Base-by-base conservation (phyloP, 2,113 vertebrate genomes). In the Clarias macrocephalus region DNA sequence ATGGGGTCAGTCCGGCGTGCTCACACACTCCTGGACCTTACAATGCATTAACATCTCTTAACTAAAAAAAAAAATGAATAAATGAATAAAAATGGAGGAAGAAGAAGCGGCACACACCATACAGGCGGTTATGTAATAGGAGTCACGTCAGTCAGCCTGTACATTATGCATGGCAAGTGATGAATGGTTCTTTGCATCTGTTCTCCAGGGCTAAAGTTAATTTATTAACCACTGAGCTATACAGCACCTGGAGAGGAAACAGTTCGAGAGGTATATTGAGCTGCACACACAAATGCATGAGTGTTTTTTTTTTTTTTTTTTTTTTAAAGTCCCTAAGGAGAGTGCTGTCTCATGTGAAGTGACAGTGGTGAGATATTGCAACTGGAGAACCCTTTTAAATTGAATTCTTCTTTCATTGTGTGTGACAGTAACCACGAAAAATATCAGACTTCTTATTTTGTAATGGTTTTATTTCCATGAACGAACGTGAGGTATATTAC, bases 141-240 rank as follows among this genome's bases (percentile, higher is more conserved):
- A 23, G 62, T 37, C 54, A 75, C 59, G 15, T 54, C 62, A 75
- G 85, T 86, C 85, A 80, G 73, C 77, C 48, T 83, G 70, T 89
- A 80, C 82, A 87, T 82, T 82, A 87, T 89, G 82, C 57, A 87
- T 82, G 33, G 59, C 11, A 81, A 57, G 66, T 30, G 15, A 72
- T 66, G 63, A 52, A 73, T 72, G 82, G 63, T 82, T 33, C 62
- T 77, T 82, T 59, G 81, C 84, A 62, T 87, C 48, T 73, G 57
- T 63, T 56, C 80, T 89, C 66, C 68, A 37, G 62, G 54, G 25
- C 60, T 6, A 33, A 65, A 70, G 42, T 77, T 85, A 65, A 87
- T 87, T 87, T 87, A 84, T 87, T 77, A 77, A 57, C 77, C 82
- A 86, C 79, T 52, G 59, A 77, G 48, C 60, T 80, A 59, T 54